Percentiles rank a stretch among this genome's conserved stretches.
phyloP scores from a whole-genome alignment of 2,797 vertebrate genomes.

The Diplodus puntazzo region DNA sequence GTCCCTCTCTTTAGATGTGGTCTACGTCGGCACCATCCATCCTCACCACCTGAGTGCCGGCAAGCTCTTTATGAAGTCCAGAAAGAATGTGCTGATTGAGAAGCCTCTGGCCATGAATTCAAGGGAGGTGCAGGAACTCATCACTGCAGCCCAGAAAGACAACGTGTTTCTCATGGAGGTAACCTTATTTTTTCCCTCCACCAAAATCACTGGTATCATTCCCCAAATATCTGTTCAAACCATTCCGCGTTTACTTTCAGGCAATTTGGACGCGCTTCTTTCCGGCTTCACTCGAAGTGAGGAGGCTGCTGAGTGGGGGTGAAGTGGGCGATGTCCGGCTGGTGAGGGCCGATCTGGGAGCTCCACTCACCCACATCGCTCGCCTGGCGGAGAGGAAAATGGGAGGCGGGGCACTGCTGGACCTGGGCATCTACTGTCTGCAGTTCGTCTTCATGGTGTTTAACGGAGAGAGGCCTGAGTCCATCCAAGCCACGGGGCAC shows the following conservation, averaged over 20 bases:
- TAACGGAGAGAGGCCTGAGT: slow-evolving; percentile 75
- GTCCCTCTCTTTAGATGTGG: slow-evolving; percentile 16
- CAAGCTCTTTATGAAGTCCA: slow-evolving; percentile 40
- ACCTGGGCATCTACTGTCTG: slow-evolving; percentile 79
- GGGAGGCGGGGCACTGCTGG: slow-evolving; percentile 73
- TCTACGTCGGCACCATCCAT: slow-evolving; percentile 33
- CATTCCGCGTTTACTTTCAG: slow-evolving; percentile 3
- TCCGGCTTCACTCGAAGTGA: slow-evolving; percentile 38
- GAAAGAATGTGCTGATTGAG: slow-evolving; percentile 80
- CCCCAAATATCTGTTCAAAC: not conserved
- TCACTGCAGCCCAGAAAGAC: slow-evolving; percentile 22
- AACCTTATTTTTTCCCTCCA: not conserved
- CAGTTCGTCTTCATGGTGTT: slow-evolving; percentile 81
- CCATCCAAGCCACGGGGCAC: slow-evolving; percentile 70
- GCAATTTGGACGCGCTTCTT: slow-evolving; percentile 49
- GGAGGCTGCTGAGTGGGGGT: slow-evolving; percentile 47
- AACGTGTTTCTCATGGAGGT: slow-evolving; percentile 51
- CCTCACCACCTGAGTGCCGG: slow-evolving; percentile 24
- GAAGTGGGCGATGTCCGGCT: slow-evolving; percentile 73
- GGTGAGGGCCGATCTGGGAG: slow-evolving; percentile 74
- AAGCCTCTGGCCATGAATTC: slow-evolving; percentile 81
- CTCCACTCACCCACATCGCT: not conserved
- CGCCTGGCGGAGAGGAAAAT: slow-evolving; percentile 56
- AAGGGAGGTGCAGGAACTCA: slow-evolving; percentile 71
- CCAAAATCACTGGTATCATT: not conserved